Percentiles rank a stretch among this genome's conserved stretches.
phyloP scores from a whole-genome alignment of 2,113 vertebrate genomes.

The Bubalus kerabau region DNA sequence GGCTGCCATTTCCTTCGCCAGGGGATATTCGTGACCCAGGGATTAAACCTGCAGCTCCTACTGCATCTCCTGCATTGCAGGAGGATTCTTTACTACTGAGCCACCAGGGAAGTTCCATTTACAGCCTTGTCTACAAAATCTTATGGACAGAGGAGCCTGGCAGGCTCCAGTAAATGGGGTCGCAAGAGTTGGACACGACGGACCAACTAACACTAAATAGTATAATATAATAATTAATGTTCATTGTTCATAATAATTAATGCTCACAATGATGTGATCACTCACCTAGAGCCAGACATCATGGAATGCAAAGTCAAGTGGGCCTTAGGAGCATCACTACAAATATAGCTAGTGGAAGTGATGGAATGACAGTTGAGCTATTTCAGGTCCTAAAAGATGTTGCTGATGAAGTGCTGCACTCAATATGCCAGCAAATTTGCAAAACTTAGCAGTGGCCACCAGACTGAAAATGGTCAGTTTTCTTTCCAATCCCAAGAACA shows the following conservation, averaged over 20 bases:
- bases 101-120: background rate
- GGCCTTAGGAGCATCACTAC: background rate
- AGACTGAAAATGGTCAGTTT: background rate
- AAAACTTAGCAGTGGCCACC: background rate
- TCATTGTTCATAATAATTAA: background rate
- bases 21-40: background rate
- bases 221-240: background rate
- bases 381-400: background rate
- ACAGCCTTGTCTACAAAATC: background rate
- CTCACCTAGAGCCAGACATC: background rate
- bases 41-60: background rate
- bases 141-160: background rate
- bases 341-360: background rate
- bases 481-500: background rate
- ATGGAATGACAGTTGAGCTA: background rate
- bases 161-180: background rate
- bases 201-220: background rate
- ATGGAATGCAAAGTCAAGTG: background rate
- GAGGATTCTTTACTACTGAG: background rate
- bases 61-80: background rate
- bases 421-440: background rate
- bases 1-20: background rate
- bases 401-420: background rate
- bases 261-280: background rate
- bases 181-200: accelerated